Base-by-base conservation (phyloP, 1,140 invertebrate species). In the Aculops lycopersici region DNA sequence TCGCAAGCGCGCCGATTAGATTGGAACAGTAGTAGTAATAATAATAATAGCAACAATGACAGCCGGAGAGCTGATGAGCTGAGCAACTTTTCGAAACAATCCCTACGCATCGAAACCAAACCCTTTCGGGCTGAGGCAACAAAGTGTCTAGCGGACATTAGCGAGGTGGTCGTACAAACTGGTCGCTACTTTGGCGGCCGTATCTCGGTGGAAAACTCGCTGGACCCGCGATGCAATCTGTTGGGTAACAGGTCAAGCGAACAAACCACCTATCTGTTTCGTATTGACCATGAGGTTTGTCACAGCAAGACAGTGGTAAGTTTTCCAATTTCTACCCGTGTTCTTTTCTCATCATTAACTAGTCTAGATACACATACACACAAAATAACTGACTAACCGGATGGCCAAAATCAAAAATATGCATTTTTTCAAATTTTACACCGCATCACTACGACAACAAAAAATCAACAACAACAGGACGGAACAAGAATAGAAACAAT, bases 111-210 rank as follows among this genome's bases (percentile, higher is more conserved):
- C n/a, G 24, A 31, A 31, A 31, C 24, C 8, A 31, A 31, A 31
- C 8, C 8, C 8, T 31, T 31, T n/a, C 71, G 71, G 39, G 72
- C 72, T 0, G 62, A 65, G 49, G 71, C 72, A 1, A 72, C 67
- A 0, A 65, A 70, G 49, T 76, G 72, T 49, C 54, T 74, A 37
- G 68, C 70, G 1, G 68, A 72, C 45, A 68, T 66, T 2, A 72
- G 70, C 14, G 72, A 31, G 24, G 24, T 31, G 8, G 68, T 71
- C 49, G 71, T 76, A n/a, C 66, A 70, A 1, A 76, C 71, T 1
- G 72, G 72, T 1, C 72, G 72, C 0, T 67, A 67, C 47, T 76
- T 76, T 50, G 68, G 64, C 1, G 72, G 72, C 0, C 61, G 69
- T 35, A 73, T 77, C 41, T 64, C 68, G 0, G 70, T 72, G 1